A percentile compares a stretch with the other conserved stretches of the same genome.
Conservation (phyloP, 23 tunicate species). For the Ciona savignyi region DNA sequence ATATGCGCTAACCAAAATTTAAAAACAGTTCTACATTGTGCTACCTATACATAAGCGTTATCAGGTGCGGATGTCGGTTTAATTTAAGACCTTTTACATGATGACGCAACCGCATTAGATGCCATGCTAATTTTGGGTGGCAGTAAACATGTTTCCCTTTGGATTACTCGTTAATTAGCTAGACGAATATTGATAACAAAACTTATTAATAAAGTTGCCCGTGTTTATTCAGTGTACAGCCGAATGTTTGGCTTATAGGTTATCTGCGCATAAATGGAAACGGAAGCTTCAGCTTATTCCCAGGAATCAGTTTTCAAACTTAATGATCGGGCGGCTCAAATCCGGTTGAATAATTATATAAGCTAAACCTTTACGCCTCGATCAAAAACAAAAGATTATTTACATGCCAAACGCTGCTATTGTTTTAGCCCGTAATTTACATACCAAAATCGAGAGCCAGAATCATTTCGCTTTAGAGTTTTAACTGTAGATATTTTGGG, state of each 20-base stretch:
- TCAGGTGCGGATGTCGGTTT: not conserved
- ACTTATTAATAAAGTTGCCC: no score
- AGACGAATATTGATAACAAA: no score
- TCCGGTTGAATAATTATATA: not conserved
- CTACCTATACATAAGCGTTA: no score
- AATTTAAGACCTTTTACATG: not conserved
- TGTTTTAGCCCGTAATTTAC: not conserved
- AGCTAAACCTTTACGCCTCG: not conserved
- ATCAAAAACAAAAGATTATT: not conserved
- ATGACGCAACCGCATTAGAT: no score
- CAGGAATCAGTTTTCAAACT: not conserved
- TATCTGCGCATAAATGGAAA: not conserved
- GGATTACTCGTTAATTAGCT: no score
- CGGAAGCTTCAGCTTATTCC: not conserved
- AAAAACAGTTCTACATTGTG: no score
- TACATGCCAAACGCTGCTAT: not conserved
- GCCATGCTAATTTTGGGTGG: not conserved
- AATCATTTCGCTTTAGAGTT: no score
- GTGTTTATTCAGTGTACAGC: not conserved
- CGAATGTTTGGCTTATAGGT: not conserved
- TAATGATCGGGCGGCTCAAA: not conserved
- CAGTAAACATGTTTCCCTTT: not conserved
- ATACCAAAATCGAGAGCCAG: not conserved
- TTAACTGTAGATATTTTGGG: no score
- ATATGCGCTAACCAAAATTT: no score